phyloP scores from a whole-genome alignment of 2,797 vertebrate genomes.

The Anguilla obscura region DNA sequence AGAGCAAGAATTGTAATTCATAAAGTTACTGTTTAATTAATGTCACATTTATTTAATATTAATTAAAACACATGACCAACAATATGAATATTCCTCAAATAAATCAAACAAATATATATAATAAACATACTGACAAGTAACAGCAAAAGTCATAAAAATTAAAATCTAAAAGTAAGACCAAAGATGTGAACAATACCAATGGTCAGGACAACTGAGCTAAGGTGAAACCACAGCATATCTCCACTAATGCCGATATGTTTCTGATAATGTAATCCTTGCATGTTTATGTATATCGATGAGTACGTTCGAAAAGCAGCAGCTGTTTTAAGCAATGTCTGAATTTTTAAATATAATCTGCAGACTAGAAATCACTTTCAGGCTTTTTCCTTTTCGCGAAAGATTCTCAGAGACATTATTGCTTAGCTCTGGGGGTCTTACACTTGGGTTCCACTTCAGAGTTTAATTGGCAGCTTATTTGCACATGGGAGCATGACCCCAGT shows the following conservation, averaged over 20 bases:
- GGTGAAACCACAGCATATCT: background rate
- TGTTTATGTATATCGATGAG: background rate
- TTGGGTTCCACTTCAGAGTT: background rate
- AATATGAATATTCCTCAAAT: background rate
- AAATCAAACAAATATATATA: background rate
- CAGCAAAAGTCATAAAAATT: background rate
- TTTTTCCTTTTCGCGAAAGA: background rate
- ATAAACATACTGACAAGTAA: background rate
- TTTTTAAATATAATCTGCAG: background rate
- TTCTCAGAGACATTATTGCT: background rate
- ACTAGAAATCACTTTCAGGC: background rate
- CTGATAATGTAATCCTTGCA: background rate
- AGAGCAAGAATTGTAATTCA: background rate
- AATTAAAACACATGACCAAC: background rate
- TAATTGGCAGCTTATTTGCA: background rate
- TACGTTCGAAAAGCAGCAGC: background rate
- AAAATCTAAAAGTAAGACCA: background rate
- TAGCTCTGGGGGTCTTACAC: constrained; percentile 7
- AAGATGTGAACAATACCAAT: background rate
- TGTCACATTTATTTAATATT: background rate
- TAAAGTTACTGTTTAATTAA: background rate
- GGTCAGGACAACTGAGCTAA: background rate
- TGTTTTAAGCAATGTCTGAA: background rate
- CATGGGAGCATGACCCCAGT: background rate
- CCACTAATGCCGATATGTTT: background rate